Evolutionary conservation across 2,113 vertebrate species (phyloP).

Genomic region (Nerophis lumbriciformis): DNA sequence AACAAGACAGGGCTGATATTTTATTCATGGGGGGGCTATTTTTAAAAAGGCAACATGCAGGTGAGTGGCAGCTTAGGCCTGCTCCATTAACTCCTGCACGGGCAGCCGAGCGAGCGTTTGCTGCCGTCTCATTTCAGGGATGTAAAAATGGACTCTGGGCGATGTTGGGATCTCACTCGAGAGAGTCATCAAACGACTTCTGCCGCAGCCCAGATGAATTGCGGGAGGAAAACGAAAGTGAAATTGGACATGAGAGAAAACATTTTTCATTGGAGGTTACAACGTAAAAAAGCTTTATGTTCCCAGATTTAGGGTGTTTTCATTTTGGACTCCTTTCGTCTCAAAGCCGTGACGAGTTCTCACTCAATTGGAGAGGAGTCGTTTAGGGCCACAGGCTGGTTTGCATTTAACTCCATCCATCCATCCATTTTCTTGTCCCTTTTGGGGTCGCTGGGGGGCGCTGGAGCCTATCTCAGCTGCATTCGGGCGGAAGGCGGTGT

Average conservation of each 20-base stretch:
- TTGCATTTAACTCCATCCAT: too few species aligned
- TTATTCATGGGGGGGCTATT: slow-evolving; percentile 55
- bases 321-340: not conserved
- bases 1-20: slow-evolving; percentile 32
- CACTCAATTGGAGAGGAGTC: too few species aligned
- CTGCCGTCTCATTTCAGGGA: slow-evolving; percentile 38
- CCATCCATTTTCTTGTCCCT: too few species aligned
- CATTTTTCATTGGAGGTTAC: not conserved
- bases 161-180: slow-evolving; percentile 27
- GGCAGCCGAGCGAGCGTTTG: slow-evolving; percentile 21
- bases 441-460: too few species aligned
- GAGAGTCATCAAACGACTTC: slow-evolving; percentile 35
- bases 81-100: slow-evolving; percentile 43
- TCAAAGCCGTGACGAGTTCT: not conserved
- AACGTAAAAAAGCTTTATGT: not conserved
- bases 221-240: slow-evolving; percentile 3
- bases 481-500: too few species aligned
- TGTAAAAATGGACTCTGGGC: slow-evolving; percentile 36
- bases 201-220: slow-evolving; percentile 13
- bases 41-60: slow-evolving; percentile 32
- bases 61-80: slow-evolving; percentile 43
- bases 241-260: slow-evolving; percentile 5
- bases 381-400: too few species aligned
- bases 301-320: not conserved
- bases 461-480: too few species aligned